A percentile compares a stretch with the other conserved stretches of the same genome.
Conservation (phyloP, 2,797 vertebrate species). For the Caiman crocodilus region DNA sequence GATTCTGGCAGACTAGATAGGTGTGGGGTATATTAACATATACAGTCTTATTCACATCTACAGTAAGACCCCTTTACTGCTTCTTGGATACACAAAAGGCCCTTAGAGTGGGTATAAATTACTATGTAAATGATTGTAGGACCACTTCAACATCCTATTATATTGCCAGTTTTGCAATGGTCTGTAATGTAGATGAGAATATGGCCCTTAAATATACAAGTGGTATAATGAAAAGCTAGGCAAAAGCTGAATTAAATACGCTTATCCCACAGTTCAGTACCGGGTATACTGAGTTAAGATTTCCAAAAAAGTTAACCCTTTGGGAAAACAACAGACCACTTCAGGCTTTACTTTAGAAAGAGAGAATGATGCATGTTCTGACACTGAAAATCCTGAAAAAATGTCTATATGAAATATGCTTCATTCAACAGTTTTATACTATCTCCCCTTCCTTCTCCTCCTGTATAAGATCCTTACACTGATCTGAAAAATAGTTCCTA, state of each 20-base stretch:
- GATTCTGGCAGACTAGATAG: no score
- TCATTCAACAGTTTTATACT: not conserved
- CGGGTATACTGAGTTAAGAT: not conserved
- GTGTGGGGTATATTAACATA: constrained; percentile 30
- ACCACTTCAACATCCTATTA: not conserved
- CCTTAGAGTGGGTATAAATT: constrained; percentile 24
- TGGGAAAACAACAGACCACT: not conserved
- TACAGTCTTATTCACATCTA: not conserved
- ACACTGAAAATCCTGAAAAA: not conserved
- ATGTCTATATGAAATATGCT: not conserved
- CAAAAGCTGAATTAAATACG: not conserved
- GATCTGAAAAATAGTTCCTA: not conserved
- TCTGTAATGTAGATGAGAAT: constrained; percentile 6
- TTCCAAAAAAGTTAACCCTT: constrained; percentile 17
- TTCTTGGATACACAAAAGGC: constrained; percentile 1
- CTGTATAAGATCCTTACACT: not conserved
- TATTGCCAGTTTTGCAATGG: not conserved
- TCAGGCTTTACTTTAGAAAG: not conserved
- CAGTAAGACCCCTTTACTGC: constrained; percentile 1
- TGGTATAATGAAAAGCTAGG: not conserved
- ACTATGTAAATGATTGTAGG: not conserved
- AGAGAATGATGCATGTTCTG: not conserved
- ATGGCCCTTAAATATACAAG: not conserved
- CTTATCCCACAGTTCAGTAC: constrained; percentile 23
- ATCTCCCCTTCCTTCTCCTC: not conserved